Conservation (phyloP, 2,888 invertebrate genomes). For the Allacma fusca region DNA sequence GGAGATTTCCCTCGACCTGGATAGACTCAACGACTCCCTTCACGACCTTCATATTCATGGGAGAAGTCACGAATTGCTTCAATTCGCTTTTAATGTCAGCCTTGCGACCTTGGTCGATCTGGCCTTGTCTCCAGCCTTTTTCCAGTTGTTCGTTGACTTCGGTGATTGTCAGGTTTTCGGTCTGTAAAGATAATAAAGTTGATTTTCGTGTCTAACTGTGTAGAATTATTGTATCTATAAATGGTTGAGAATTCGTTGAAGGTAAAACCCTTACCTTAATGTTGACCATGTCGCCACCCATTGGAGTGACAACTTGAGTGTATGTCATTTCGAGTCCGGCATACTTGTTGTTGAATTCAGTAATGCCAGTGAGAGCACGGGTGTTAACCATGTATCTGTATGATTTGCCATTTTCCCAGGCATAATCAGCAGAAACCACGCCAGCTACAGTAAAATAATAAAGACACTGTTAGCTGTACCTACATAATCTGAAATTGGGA, state of each 20-base stretch:
- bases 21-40: slow-evolving; percentile 59
- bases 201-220: neutral
- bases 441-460: slow-evolving; percentile 53
- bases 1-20: slow-evolving; percentile 62
- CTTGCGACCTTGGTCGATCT: slow-evolving; percentile 44
- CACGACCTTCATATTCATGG: slow-evolving; percentile 55
- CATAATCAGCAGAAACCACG: slow-evolving; percentile 53
- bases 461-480: neutral
- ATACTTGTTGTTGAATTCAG: slow-evolving; percentile 62
- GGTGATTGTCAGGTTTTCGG: neutral
- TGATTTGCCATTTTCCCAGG: slow-evolving; percentile 61
- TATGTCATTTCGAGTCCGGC: slow-evolving; percentile 62
- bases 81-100: slow-evolving; percentile 48
- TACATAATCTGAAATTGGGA: neutral
- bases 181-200: neutral
- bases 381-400: slow-evolving; percentile 64
- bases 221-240: neutral
- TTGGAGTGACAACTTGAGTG: slow-evolving; percentile 40
- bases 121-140: slow-evolving; percentile 50
- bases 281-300: slow-evolving; percentile 44
- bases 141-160: slow-evolving; percentile 44
- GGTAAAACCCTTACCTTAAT: slow-evolving; percentile 47
- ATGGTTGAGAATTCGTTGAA: neutral
- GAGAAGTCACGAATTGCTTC: slow-evolving; percentile 54
- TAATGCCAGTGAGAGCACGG: slow-evolving; percentile 63